Base-by-base conservation (phyloP, 2,888 invertebrate genomes). In the Theretra japonica region DNA sequence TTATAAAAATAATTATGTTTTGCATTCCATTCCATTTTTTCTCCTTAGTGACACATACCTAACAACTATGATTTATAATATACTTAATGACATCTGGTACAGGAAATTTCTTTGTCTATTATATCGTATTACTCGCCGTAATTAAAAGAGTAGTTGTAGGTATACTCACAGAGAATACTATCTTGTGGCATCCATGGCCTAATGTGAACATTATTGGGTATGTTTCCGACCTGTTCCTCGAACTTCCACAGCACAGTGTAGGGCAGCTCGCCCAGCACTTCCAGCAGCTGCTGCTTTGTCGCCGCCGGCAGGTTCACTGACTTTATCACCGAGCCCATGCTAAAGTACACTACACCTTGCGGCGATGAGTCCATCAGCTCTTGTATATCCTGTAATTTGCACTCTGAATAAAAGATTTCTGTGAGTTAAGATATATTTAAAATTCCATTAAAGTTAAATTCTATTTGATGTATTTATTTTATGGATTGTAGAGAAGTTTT, bases 131-230 rank as follows among this genome's bases (percentile, higher is more conserved):
- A 1, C 3, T 30, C 30, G 30, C 30, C 30, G 6, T 30, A 30
- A 30, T 30, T 30, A 30, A 30, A 30, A 30, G 30, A 30, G 30
- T 30, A 30, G 6, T 30, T n/a, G n/a, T n/a, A n/a, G 30, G 30
- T 30, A 30, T 30, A 30, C 79, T 76, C 75, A 95, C 95, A 92
- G 11, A 95, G 82, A 53, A 95, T 86, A 75, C 95, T 94, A 19
- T 92, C 82, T 75, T 95, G 95, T 0, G 95, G 95, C 79, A 95
- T 82, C 95, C 95, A 95, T 0, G 90, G 79, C 25, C 86, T 82
- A 1, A 94, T 81, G 70, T 93, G 90, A 0, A 95, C 87, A 69
- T 95, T 94, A 70, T 86, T 82, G 0, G 95, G 93, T 21, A 92
- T 77, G 1, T 83, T 85, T 0, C 85, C 79, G 0, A 94, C 70